Base-by-base conservation (phyloP, 2,888 invertebrate genomes). In the Lucinisca nassula region DNA sequence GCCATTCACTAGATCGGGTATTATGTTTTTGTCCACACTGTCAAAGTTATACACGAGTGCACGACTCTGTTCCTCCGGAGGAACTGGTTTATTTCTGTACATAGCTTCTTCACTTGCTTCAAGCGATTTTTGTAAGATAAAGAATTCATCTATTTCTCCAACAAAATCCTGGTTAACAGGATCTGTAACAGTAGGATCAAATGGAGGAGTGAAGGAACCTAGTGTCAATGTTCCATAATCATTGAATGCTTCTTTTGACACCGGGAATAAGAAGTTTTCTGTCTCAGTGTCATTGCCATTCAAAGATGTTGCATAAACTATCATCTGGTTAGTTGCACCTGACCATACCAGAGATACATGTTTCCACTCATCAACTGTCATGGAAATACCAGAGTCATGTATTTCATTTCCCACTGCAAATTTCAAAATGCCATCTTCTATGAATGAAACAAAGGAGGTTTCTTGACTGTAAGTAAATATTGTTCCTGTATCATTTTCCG, bases 161-260 rank as follows among this genome's bases (percentile, higher is more conserved):
- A 74, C 24, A 40, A 74, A 40, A 30, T 49, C 27, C 14, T 49
- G 24, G 3, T 74, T 49, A 12, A 74, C 38, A 30, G 74, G 74
- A 45, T 40, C 74, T 40, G n/a, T 10, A 49, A 88, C 82, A 24
- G 70, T 61, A 8, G 58, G 51, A 40, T 84, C 82, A 67, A 87
- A 76, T 14, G 90, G 78, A 10, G 84, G 80, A 55, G 82, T 87
- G 79, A 92, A 92, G 32, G 77, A 80, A n/a, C 93, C 94, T 32
- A 94, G 37, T 38, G 88, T 84, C 35, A 94, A 30, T 17, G 89
- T 87, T n/a, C 94, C 94, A 35, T 79, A 78, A 10, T 61, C 80
- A 12, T 90, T 81, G 79, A 93, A 92, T 37, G 67, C 76, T 12
- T 85, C 89, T 24, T 61, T 77, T 8, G 80, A 38, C 12, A 88